Evolutionary conservation across 1,140 invertebrate species (phyloP).

Genomic region (Neodiprion fabricii): DNA sequence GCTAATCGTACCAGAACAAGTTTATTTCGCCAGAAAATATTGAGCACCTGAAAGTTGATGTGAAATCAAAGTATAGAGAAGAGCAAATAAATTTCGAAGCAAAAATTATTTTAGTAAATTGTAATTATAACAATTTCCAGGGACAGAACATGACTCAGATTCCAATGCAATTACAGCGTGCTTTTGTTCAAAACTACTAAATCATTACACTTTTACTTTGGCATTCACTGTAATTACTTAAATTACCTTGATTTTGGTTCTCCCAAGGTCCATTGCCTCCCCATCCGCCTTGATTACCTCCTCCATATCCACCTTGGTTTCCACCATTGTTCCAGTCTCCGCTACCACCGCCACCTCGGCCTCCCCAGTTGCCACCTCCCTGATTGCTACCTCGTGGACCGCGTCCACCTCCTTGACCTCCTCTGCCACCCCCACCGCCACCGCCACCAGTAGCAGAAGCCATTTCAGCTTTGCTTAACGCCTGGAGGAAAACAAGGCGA

Average conservation of each 20-base stretch:
- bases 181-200: too few species aligned
- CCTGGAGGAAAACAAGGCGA: conserved; percentile 30
- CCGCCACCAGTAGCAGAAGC: conserved; percentile 51
- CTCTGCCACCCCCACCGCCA: conserved; percentile 40
- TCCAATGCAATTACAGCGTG: too few species aligned
- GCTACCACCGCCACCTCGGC: conserved; percentile 48
- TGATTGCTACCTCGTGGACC: conserved; percentile 54
- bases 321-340: conserved; percentile 60
- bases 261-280: conserved; percentile 58
- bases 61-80: too few species aligned
- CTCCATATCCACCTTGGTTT: conserved; percentile 61
- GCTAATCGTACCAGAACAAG: too few species aligned
- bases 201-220: too few species aligned
- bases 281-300: conserved; percentile 57
- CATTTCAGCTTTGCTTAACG: conserved; percentile 56
- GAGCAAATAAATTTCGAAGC: too few species aligned
- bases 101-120: too few species aligned
- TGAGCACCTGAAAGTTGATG: too few species aligned
- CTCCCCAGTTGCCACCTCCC: conserved; percentile 48
- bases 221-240: too few species aligned
- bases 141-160: too few species aligned
- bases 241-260: conserved; percentile 58
- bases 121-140: too few species aligned
- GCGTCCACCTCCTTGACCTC: conserved; percentile 36
- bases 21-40: too few species aligned